Conservation (phyloP, 2,888 invertebrate genomes). For the Hypolimnas misippus region DNA sequence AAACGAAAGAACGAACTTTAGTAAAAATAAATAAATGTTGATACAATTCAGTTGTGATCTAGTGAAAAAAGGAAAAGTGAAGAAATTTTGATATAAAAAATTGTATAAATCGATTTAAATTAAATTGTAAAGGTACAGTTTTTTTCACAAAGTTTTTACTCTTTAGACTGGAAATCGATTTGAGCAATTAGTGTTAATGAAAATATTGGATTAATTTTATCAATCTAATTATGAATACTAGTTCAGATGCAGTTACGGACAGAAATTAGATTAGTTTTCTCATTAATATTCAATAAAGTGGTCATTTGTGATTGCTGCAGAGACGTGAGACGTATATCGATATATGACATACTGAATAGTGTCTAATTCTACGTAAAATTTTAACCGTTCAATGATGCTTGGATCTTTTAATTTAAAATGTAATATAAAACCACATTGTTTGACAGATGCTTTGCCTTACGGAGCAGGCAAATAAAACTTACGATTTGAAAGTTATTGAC, state of each 20-base stretch:
- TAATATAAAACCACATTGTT: too few species aligned
- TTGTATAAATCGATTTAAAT: conserved; percentile 3
- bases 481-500: too few species aligned
- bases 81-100: background rate
- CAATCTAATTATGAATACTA: background rate
- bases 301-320: background rate
- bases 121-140: background rate
- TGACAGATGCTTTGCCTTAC: too few species aligned
- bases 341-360: too few species aligned
- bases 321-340: background rate
- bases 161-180: background rate
- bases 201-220: background rate
- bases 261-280: background rate
- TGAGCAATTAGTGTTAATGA: background rate
- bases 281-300: conserved; percentile 1
- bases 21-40: background rate
- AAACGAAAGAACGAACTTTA: background rate
- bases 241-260: background rate
- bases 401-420: too few species aligned
- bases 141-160: background rate
- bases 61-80: background rate
- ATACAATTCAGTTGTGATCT: background rate
- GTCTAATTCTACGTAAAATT: too few species aligned
- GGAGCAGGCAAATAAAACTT: too few species aligned
- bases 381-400: too few species aligned